These are phyloP conservation scores for Megalurothrips usitatus DNA, from an alignment of 2,888 invertebrate genomes.

Conservation along the genomic window DNA sequence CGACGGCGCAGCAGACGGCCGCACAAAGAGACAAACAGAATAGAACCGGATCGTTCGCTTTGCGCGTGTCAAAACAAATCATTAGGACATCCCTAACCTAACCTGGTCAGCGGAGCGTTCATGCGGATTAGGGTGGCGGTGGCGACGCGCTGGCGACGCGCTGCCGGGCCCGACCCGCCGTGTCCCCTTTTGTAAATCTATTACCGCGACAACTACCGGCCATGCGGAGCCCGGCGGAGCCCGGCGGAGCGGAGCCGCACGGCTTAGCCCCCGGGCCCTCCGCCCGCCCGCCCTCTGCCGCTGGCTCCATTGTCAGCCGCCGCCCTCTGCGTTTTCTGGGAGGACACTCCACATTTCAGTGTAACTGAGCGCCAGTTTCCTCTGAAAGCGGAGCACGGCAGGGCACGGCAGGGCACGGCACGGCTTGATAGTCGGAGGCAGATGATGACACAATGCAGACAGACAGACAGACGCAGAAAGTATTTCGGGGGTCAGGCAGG, in stretches of 20 bases:
- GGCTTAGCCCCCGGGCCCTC: not conserved
- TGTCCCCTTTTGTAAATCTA: constrained; percentile 18
- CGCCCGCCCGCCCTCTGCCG: not conserved
- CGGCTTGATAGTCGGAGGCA: no score
- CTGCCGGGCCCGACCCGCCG: not conserved
- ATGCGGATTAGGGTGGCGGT: constrained; percentile 8
- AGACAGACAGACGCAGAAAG: not conserved
- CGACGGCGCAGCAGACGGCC: not conserved
- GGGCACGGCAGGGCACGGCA: no score
- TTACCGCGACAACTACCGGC: constrained; percentile 13
- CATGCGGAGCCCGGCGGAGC: not conserved
- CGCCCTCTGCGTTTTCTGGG: not conserved
- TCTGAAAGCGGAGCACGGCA: not conserved
- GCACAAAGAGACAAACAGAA: constrained; percentile 23
- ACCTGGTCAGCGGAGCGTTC: constrained; percentile 17
- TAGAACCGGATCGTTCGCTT: constrained; percentile 10
- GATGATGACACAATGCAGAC: not conserved
- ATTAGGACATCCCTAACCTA: constrained; percentile 26
- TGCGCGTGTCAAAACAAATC: constrained; percentile 26
- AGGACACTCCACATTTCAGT: constrained; percentile 24
- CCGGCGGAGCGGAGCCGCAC: not conserved
- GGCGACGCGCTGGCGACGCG: not conserved
- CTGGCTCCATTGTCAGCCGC: not conserved
- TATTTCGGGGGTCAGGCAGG: no score
- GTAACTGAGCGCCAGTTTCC: constrained; percentile 19